A percentile compares a stretch with the other conserved stretches of the same genome.
phyloP scores from a whole-genome alignment of 2,797 vertebrate genomes.

The Limnodromus scolopaceus region DNA sequence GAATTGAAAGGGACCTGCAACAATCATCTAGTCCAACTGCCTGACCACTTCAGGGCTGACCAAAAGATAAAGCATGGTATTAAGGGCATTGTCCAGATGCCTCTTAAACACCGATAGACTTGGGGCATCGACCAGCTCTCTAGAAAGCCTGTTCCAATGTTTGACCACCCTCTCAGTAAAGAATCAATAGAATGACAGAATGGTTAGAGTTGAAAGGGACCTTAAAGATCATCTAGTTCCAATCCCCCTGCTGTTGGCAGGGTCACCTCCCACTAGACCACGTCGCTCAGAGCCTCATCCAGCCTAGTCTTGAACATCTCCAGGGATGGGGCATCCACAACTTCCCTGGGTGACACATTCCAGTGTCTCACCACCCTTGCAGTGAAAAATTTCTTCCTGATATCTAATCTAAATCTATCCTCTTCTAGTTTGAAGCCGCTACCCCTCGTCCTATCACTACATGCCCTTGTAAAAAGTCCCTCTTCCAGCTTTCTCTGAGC shows the following conservation, averaged over 20 bases:
- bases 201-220: not conserved
- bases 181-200: not conserved
- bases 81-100: not conserved
- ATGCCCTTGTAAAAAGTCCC: not conserved
- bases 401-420: not conserved
- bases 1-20: not conserved
- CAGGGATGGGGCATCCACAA: not conserved
- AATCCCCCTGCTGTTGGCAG: not conserved
- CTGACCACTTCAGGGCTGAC: not conserved
- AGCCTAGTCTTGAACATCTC: not conserved
- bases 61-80: not conserved
- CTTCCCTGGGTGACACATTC: not conserved
- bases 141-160: not conserved
- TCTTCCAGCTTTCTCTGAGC: not conserved
- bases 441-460: no score
- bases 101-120: not conserved
- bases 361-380: not conserved
- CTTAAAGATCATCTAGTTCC: not conserved
- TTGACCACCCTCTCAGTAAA: not conserved
- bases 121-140: not conserved
- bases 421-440: not conserved
- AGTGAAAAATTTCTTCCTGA: not conserved
- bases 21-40: not conserved
- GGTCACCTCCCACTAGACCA: not conserved
- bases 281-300: not conserved